These are phyloP conservation scores for Dicyrtomina minuta DNA, from an alignment of 2,888 invertebrate species.

Conservation along the genomic window DNA sequence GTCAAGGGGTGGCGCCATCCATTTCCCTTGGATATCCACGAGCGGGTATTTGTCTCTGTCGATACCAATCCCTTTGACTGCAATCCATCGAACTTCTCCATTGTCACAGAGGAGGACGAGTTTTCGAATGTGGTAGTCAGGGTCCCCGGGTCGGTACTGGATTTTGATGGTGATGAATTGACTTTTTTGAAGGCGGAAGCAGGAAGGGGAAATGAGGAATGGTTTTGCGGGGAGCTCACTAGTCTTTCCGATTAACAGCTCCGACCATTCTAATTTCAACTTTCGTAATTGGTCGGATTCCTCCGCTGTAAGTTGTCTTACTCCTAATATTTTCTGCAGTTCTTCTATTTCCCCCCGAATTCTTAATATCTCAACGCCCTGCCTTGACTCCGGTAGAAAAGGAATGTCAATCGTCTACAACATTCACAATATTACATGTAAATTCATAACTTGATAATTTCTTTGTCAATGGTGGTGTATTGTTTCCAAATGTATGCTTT, in stretches of 20 bases:
- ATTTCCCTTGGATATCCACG: slow-evolving; percentile 25
- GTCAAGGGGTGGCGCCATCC: slow-evolving; percentile 43
- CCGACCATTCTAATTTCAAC: no score
- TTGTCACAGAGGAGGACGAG: slow-evolving; percentile 48
- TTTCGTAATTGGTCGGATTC: no score
- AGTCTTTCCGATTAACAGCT: not conserved
- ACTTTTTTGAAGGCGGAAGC: slow-evolving; percentile 39
- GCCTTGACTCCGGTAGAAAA: no score
- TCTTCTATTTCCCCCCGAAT: not conserved
- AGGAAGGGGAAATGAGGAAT: slow-evolving; percentile 38
- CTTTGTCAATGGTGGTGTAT: no score
- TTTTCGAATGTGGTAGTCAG: slow-evolving; percentile 39
- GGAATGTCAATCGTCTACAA: no score
- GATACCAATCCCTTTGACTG: slow-evolving; percentile 42
- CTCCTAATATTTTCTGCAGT: not conserved
- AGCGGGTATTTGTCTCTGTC: slow-evolving; percentile 22
- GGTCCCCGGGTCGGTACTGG: slow-evolving; percentile 32
- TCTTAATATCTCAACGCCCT: no score
- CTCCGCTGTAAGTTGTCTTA: slow-evolving; percentile 14
- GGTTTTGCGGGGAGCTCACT: slow-evolving; percentile 31
- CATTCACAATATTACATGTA: no score
- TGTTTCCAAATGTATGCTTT: not conserved
- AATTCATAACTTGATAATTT: no score
- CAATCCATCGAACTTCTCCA: slow-evolving; percentile 45
- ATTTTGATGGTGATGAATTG: slow-evolving; percentile 40